Percentiles rank a stretch among this genome's conserved stretches.
phyloP scores from a whole-genome alignment of 1,140 invertebrate species.

The Zaprionus davidi region DNA sequence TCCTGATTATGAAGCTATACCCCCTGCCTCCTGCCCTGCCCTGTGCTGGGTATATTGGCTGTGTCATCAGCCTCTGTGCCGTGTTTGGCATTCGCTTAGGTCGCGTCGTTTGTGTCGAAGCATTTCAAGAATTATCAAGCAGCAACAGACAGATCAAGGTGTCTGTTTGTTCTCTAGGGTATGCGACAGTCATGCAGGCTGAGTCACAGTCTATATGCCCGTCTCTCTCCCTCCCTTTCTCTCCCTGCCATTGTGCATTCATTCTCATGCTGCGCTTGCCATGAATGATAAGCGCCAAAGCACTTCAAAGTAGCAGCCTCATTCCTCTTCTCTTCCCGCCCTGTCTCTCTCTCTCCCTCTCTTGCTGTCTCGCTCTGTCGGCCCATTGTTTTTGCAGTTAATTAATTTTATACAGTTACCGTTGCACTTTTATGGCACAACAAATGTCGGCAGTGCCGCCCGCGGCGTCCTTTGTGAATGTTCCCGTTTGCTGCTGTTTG shows the following conservation, averaged over 20 bases:
- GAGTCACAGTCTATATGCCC: background rate
- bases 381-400: conserved; percentile 52
- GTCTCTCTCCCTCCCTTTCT: background rate
- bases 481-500: conserved; percentile 3
- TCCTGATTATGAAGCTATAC: conserved; percentile 62
- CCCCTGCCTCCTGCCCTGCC: too few species aligned
- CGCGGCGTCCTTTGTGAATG: conserved; percentile 27
- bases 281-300: conserved; percentile 60
- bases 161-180: background rate
- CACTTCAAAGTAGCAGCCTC: conserved; percentile 33
- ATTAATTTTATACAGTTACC: conserved; percentile 72
- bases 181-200: background rate
- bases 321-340: background rate
- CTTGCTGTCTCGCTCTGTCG: background rate
- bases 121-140: background rate
- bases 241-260: conserved; percentile 17
- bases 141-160: conserved; percentile 3
- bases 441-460: conserved; percentile 26
- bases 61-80: conserved; percentile 18
- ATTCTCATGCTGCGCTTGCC: conserved; percentile 43
- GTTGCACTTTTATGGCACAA: conserved; percentile 66
- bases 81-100: background rate
- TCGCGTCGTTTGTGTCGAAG: background rate
- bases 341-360: background rate
- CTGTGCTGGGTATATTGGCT: conserved; percentile 37